These are phyloP conservation scores for Alligator sinensis DNA, from an alignment of 2,113 vertebrate genomes.

Conservation along the genomic window DNA sequence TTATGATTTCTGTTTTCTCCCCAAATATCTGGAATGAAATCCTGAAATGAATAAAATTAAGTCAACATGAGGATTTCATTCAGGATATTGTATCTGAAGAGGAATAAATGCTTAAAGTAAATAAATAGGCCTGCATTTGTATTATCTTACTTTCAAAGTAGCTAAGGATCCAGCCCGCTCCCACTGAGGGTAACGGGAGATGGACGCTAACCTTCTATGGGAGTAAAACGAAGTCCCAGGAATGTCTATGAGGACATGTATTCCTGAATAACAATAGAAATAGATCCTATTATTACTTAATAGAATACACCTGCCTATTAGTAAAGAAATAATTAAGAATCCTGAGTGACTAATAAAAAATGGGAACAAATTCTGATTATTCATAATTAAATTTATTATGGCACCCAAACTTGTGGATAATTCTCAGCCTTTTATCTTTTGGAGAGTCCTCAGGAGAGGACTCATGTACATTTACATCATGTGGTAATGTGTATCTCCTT, in stretches of 20 bases:
- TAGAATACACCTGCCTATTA: not conserved
- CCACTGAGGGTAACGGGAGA: not conserved
- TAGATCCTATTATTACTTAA: not conserved
- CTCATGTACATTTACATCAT: not conserved
- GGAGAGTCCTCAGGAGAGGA: not conserved
- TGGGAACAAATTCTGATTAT: not conserved
- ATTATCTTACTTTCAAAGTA: too few species aligned
- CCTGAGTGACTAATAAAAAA: not conserved
- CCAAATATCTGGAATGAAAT: not conserved
- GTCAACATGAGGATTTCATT: too few species aligned
- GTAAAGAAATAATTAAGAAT: not conserved
- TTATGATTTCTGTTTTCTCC: not conserved
- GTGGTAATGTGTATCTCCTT: not conserved
- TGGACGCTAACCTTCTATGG: not conserved
- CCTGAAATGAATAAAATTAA: not conserved
- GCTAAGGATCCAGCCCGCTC: not conserved
- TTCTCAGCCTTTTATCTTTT: conserved; percentile 17
- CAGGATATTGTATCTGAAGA: too few species aligned
- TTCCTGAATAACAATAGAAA: not conserved
- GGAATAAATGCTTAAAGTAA: too few species aligned
- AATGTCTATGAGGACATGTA: not conserved
- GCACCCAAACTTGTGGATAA: not conserved
- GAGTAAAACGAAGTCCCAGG: not conserved
- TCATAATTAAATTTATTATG: not conserved
- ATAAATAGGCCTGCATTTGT: too few species aligned